Evolutionary conservation across 2,113 vertebrate genomes (phyloP).

Genomic region (Megaleporinus macrocephalus): DNA sequence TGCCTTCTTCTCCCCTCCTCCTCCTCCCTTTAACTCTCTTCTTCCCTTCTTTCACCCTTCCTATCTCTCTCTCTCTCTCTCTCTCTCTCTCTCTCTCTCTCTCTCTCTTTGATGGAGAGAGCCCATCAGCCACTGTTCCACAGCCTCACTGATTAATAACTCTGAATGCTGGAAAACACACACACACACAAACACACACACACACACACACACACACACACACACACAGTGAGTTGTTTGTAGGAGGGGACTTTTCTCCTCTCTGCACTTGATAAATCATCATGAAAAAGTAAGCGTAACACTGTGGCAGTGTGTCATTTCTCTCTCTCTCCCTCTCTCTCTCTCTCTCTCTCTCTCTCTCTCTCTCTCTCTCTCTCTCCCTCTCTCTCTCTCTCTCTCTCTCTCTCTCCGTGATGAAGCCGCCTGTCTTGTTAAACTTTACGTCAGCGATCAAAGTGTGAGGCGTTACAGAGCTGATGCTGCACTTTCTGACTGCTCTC

Average conservation of each 20-base stretch:
- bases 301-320: slow-evolving; percentile 28
- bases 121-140: slow-evolving; percentile 77
- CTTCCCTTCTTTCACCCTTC: background rate
- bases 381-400: slow-evolving; percentile 57
- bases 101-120: slow-evolving; percentile 74
- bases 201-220: slow-evolving; percentile 56
- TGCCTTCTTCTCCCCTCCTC: too few species aligned
- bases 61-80: background rate
- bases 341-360: slow-evolving; percentile 18
- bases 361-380: slow-evolving; percentile 58
- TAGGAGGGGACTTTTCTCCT: slow-evolving; percentile 62
- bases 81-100: slow-evolving; percentile 22
- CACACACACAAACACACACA: slow-evolving; percentile 13
- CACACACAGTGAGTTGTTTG: slow-evolving; percentile 58
- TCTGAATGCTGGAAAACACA: slow-evolving; percentile 67
- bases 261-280: slow-evolving; percentile 75
- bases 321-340: slow-evolving; percentile 8
- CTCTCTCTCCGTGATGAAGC: slow-evolving; percentile 61
- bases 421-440: slow-evolving; percentile 71
- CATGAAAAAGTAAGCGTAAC: slow-evolving; percentile 34
- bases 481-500: slow-evolving; percentile 41
- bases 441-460: slow-evolving; percentile 66
- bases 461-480: slow-evolving; percentile 24
- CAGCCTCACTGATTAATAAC: slow-evolving; percentile 80
- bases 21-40: too few species aligned